These are phyloP conservation scores for Archocentrus centrarchus DNA, from an alignment of 2,113 vertebrate species.

Conservation along the genomic window DNA sequence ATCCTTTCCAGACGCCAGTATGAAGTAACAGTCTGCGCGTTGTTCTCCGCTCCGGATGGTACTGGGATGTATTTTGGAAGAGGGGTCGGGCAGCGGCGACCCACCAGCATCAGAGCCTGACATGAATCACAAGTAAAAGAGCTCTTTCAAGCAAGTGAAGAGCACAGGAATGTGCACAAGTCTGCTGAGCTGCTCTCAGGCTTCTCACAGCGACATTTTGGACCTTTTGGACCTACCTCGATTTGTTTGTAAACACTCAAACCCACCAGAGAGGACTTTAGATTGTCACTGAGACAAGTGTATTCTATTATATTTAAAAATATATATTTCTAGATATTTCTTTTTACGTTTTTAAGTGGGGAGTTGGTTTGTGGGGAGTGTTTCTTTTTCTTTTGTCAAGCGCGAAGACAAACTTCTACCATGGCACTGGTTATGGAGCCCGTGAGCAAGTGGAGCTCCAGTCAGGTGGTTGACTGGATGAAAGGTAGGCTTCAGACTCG, in stretches of 20 bases:
- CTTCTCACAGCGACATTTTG: constrained; percentile 52
- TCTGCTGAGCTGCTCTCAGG: constrained; percentile 51
- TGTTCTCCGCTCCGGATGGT: constrained; percentile 53
- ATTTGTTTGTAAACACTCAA: constrained; percentile 52
- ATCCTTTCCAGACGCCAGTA: constrained; percentile 47
- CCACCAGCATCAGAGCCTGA: constrained; percentile 69
- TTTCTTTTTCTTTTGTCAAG: constrained; percentile 68
- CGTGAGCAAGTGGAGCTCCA: constrained; percentile 85
- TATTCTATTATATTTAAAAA: not conserved
- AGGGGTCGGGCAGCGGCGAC: constrained; percentile 45
- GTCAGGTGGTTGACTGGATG: constrained; percentile 85
- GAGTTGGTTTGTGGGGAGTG: constrained; percentile 45
- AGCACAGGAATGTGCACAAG: constrained; percentile 76
- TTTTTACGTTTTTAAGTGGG: not conserved
- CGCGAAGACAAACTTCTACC: constrained; percentile 79
- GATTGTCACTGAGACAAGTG: not conserved
- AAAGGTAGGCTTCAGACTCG: constrained; percentile 73
- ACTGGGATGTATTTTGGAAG: constrained; percentile 55
- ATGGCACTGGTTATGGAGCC: constrained; percentile 86
- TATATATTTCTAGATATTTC: not conserved
- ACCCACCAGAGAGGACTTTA: constrained; percentile 16
- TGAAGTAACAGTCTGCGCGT: constrained; percentile 54
- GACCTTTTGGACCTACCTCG: constrained; percentile 59
- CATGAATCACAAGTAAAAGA: constrained; percentile 74
- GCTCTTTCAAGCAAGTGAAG: constrained; percentile 53